Evolutionary conservation across 2,888 invertebrate species (phyloP), one percentile per base, ranked within the genome.

Genomic region (Chorisops tibialis): DNA sequence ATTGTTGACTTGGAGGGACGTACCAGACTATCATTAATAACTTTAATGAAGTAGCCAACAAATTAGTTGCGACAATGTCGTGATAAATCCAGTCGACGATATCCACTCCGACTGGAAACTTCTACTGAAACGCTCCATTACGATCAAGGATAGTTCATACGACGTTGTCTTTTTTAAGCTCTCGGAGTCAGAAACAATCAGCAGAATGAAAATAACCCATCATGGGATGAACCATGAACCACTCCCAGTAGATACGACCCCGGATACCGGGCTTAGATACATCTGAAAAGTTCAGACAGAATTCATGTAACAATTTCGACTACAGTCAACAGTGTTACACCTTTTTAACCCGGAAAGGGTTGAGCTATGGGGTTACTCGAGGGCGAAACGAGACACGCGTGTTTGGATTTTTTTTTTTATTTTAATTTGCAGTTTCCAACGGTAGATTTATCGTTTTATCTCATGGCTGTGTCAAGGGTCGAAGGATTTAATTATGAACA

Each of bases 401-500:
- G 47, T 47, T 9, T 19, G 7, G 7, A 7, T 7, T 24, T 30
- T 30, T 30, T 30, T 30, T 30, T n/a, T n/a, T n/a, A 21, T 48
- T 19, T 30, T 16, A 30, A 35, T 35, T 51, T 51, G 30, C 35
- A 16, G 35, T n/a, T 12, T 16, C 30, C 51, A 19, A 35, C 35
- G 38, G 39, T 41, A 51, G 43, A 61, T 61, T 61, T 61, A 61
- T 61, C 43, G 43, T 51, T 51, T 51, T 35, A 30, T 35, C 51
- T 35, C 21, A 12, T 9, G 12, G 19, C 22, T 37, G 16, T 48
- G 59, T 59, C 45, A 61, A 61, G 54, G 63, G 59, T 59, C 43
- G 52, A 54, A 19, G 52, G 56, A 63, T 59, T 63, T 63, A 51
- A 63, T 63, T 63, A 63, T 49, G 52, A 48, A 47, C 51, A 48